Conservation (phyloP, 1,140 invertebrate genomes). For the Drosophila eugracilis region DNA sequence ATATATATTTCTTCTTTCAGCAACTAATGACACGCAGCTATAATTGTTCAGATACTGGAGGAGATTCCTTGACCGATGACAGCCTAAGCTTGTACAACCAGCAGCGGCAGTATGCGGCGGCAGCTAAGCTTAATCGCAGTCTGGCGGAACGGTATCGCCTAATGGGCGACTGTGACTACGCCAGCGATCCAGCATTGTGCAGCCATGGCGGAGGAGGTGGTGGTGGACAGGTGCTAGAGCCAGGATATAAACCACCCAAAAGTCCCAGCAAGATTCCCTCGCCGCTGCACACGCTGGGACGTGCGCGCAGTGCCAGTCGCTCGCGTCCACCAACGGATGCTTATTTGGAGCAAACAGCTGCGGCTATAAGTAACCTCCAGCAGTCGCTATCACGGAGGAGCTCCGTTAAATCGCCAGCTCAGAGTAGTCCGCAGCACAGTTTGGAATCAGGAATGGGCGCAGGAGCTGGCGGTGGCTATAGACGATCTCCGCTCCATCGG, state of each 20-base stretch:
- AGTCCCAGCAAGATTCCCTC: conserved; percentile 88
- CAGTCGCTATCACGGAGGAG: conserved; percentile 85
- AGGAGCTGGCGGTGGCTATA: conserved; percentile 55
- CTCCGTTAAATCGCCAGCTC: conserved; percentile 77
- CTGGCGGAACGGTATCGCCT: conserved; percentile 75
- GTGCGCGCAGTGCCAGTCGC: conserved; percentile 85
- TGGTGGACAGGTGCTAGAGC: conserved; percentile 31
- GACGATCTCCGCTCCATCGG: conserved; percentile 70
- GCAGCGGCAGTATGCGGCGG: conserved; percentile 56
- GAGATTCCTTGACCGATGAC: conserved; percentile 77
- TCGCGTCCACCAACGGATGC: conserved; percentile 74
- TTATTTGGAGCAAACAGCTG: conserved; percentile 89
- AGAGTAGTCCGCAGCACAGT: conserved; percentile 78
- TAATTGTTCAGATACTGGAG: conserved; percentile 73
- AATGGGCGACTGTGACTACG: conserved; percentile 79
- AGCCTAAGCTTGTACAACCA: conserved; percentile 74
- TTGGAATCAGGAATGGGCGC: conserved; percentile 51
- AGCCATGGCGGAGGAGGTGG: conserved; percentile 49
- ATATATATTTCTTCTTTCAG: not conserved
- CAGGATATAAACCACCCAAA: conserved; percentile 86
- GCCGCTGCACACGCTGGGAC: conserved; percentile 86
- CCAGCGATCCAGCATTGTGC: conserved; percentile 79
- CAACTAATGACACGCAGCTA: conserved; percentile 83
- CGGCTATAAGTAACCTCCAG: conserved; percentile 88
- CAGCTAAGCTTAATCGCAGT: conserved; percentile 67